Percentiles rank a stretch among this genome's conserved stretches.
These are phyloP conservation scores for Patella pellucida DNA, from an alignment of 2,888 invertebrate genomes.

Conservation along the genomic window DNA sequence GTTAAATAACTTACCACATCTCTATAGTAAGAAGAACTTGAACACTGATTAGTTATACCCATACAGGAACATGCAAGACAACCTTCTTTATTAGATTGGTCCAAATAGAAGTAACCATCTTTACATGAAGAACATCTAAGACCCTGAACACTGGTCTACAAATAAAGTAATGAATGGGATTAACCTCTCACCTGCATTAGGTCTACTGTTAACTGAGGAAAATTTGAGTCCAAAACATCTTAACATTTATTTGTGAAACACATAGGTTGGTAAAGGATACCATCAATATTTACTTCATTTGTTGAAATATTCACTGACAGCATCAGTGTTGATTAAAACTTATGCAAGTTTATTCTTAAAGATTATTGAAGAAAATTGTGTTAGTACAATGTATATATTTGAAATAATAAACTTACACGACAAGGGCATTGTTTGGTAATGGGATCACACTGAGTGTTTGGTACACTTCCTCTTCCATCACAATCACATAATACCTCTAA, in stretches of 20 bases:
- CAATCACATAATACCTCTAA: slow-evolving; percentile 76
- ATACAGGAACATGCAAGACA: slow-evolving; percentile 93
- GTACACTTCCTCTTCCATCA: slow-evolving; percentile 76
- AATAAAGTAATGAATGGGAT: not conserved
- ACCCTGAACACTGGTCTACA: slow-evolving; percentile 77
- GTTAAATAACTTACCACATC: slow-evolving; percentile 45
- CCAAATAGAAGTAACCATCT: slow-evolving; percentile 92
- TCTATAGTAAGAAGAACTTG: slow-evolving; percentile 74
- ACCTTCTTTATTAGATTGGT: slow-evolving; percentile 86
- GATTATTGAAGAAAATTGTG: too few species aligned
- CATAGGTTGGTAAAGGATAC: too few species aligned
- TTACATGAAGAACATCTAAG: slow-evolving; percentile 87
- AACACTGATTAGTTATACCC: slow-evolving; percentile 86
- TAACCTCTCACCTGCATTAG: too few species aligned
- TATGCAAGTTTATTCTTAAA: too few species aligned
- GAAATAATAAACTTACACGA: slow-evolving; percentile 74
- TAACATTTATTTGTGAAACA: too few species aligned
- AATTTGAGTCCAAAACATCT: too few species aligned
- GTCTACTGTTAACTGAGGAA: too few species aligned
- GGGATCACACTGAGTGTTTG: slow-evolving; percentile 73
- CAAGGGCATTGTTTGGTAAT: slow-evolving; percentile 76
- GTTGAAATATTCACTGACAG: too few species aligned
- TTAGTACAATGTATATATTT: too few species aligned
- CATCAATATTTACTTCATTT: too few species aligned
- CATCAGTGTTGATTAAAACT: too few species aligned